Evolutionary conservation across 2,113 vertebrate species (phyloP).

Genomic region (Pseudorectes ferrugineus): DNA sequence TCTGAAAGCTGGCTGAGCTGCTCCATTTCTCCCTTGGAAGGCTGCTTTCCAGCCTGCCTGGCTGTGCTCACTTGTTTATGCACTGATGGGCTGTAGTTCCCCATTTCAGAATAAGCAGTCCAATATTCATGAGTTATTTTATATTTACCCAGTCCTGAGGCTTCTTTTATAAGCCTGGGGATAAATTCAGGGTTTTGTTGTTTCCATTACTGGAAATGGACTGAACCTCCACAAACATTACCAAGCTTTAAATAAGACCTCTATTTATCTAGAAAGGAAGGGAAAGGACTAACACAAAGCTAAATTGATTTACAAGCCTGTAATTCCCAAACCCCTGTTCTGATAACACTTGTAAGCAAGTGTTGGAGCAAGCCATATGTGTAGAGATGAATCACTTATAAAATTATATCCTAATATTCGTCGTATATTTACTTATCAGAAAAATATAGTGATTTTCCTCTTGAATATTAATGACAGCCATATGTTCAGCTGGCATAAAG

Average conservation of each 20-base stretch:
- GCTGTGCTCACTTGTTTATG: constrained; percentile 36
- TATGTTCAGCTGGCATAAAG: not conserved
- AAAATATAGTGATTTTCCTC: not conserved
- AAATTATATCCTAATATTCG: not conserved
- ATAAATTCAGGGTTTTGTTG: constrained; percentile 13
- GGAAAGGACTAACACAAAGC: not conserved
- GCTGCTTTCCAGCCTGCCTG: constrained; percentile 33
- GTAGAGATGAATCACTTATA: not conserved
- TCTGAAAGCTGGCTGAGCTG: not conserved
- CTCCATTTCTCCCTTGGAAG: not conserved
- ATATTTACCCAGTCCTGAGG: constrained; percentile 6
- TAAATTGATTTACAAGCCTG: constrained; percentile 1
- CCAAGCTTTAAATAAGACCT: not conserved
- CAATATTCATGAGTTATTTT: constrained; percentile 51
- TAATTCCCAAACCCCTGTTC: not conserved
- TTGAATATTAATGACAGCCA: not conserved
- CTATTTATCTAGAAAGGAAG: not conserved
- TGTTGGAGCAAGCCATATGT: not conserved
- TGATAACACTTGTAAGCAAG: not conserved
- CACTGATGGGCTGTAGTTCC: constrained; percentile 2
- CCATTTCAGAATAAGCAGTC: constrained; percentile 49
- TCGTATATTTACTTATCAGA: not conserved
- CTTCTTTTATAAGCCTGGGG: not conserved
- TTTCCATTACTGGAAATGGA: constrained; percentile 13
- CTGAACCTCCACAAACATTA: not conserved